Conservation (phyloP, 2,888 invertebrate genomes). For the Cheilosia vernalis region DNA sequence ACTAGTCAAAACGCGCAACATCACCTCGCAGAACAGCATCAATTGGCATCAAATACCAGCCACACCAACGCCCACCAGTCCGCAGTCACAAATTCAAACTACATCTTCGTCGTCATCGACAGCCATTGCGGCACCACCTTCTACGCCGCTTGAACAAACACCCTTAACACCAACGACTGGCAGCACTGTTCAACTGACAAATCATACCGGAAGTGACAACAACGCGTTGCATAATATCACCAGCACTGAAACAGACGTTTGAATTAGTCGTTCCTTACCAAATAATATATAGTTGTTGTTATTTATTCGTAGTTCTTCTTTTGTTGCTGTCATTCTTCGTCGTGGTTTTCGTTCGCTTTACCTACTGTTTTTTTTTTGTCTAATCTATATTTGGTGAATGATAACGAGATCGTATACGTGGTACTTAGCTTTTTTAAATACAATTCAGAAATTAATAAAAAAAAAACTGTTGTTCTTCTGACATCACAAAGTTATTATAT, state of each 20-base stretch:
- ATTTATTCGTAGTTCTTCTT: slow-evolving; percentile 64
- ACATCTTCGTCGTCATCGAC: slow-evolving; percentile 64
- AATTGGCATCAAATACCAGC: slow-evolving; percentile 82
- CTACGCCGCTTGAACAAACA: slow-evolving; percentile 64
- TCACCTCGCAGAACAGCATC: slow-evolving; percentile 85
- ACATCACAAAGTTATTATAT: slow-evolving; percentile 47
- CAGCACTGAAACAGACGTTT: slow-evolving; percentile 82
- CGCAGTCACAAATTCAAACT: slow-evolving; percentile 76
- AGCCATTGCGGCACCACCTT: slow-evolving; percentile 64
- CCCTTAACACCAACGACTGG: slow-evolving; percentile 61
- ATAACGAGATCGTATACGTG: slow-evolving; percentile 47
- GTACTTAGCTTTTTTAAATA: slow-evolving; percentile 68
- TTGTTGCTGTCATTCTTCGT: slow-evolving; percentile 19
- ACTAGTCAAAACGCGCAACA: slow-evolving; percentile 91
- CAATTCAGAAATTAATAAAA: slow-evolving; percentile 28
- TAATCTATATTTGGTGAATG: slow-evolving; percentile 32
- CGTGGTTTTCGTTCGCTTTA: slow-evolving; percentile 31
- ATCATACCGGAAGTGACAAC: slow-evolving; percentile 71
- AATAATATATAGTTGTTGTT: slow-evolving; percentile 59
- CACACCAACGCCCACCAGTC: slow-evolving; percentile 80
- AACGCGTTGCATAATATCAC: slow-evolving; percentile 76
- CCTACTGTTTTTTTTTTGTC: slow-evolving; percentile 28
- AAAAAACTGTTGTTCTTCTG: slow-evolving; percentile 34
- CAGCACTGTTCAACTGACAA: slow-evolving; percentile 75
- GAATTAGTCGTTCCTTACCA: slow-evolving; percentile 77